These are phyloP conservation scores for Epiblema foenella DNA, from an alignment of 2,888 invertebrate genomes.

Conservation along the genomic window DNA sequence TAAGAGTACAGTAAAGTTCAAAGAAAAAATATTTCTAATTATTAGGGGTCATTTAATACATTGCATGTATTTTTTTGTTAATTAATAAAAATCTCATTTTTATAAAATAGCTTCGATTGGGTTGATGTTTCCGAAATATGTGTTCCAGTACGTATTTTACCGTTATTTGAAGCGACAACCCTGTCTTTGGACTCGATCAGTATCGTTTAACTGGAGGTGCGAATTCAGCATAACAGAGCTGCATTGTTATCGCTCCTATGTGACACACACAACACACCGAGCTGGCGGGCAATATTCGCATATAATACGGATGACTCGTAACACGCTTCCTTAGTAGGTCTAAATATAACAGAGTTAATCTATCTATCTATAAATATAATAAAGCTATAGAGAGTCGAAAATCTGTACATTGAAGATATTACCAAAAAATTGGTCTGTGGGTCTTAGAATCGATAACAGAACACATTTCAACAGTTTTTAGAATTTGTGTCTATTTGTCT, in stretches of 20 bases:
- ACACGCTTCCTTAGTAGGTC: not conserved
- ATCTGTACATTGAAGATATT: no score
- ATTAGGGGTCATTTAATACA: no score
- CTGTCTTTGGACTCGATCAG: constrained; percentile 48
- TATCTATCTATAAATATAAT: no score
- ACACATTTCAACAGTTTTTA: no score
- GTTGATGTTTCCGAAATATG: not conserved
- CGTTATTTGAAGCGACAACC: constrained; percentile 12
- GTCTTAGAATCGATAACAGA: no score
- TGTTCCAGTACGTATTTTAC: not conserved
- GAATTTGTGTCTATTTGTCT: no score
- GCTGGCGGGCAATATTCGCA: constrained; percentile 46
- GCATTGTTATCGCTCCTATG: constrained; percentile 71
- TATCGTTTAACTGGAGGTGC: constrained; percentile 64
- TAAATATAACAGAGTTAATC: not conserved
- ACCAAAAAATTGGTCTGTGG: no score
- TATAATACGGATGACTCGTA: not conserved
- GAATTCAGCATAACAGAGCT: constrained; percentile 66
- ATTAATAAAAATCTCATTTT: not conserved
- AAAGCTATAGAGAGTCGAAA: no score
- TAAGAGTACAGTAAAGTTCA: not conserved
- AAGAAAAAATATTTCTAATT: not conserved
- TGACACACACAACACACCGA: constrained; percentile 47
- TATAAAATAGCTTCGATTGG: not conserved
- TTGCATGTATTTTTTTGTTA: no score